phyloP scores from a whole-genome alignment of 2,888 invertebrate genomes.

The Carpatolechia fugitivella region DNA sequence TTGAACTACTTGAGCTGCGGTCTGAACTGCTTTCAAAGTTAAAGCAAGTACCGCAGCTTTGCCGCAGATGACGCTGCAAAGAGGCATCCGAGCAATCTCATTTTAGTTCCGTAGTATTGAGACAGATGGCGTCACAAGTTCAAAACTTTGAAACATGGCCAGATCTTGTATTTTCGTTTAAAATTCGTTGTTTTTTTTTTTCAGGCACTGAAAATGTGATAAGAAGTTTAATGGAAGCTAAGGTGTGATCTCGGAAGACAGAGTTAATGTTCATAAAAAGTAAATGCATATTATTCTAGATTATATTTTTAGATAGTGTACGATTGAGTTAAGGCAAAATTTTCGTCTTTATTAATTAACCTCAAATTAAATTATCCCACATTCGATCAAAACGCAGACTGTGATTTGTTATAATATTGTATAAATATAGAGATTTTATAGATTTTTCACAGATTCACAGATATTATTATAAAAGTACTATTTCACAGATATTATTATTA shows the following conservation, averaged over 20 bases:
- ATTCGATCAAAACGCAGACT: background rate
- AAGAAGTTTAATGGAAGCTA: slow-evolving; percentile 63
- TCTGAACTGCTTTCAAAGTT: no score
- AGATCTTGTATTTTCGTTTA: background rate
- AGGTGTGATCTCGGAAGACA: slow-evolving; percentile 71
- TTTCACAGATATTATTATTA: no score
- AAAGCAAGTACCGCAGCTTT: no score
- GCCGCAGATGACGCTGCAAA: no score
- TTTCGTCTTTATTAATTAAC: background rate
- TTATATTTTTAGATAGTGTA: slow-evolving; percentile 3
- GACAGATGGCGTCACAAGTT: background rate
- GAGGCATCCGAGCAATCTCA: no score
- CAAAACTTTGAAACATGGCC: background rate
- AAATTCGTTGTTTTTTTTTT: slow-evolving; percentile 9
- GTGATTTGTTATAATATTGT: background rate
- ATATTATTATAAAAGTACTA: background rate
- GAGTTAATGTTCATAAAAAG: slow-evolving; percentile 39
- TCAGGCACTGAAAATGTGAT: slow-evolving; percentile 46
- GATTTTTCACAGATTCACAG: background rate
- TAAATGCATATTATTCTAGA: slow-evolving; percentile 34
- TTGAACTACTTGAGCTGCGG: background rate
- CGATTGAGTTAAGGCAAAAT: background rate
- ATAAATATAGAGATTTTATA: background rate
- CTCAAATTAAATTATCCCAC: background rate
- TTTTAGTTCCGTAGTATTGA: background rate